phyloP scores from a whole-genome alignment of 2,113 vertebrate species.

The Ophiodon elongatus region DNA sequence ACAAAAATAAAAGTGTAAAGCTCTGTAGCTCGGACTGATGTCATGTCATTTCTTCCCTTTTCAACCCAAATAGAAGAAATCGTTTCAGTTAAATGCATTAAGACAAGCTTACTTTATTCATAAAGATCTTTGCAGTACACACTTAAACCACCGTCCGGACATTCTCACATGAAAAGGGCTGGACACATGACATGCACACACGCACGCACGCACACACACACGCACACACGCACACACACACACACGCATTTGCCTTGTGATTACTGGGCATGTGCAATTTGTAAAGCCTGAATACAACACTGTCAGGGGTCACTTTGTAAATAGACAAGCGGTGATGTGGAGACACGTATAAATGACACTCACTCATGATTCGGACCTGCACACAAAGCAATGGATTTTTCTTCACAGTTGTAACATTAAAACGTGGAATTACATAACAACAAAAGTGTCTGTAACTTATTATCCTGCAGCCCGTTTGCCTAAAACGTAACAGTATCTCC shows the following conservation, averaged over 20 bases:
- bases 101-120: constrained; percentile 79
- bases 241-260: constrained; percentile 50
- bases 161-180: constrained; percentile 57
- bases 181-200: constrained; percentile 47
- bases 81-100: constrained; percentile 39
- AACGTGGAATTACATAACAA: constrained; percentile 43
- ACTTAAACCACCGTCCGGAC: constrained; percentile 38
- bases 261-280: constrained; percentile 65
- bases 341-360: constrained; percentile 44
- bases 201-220: no score
- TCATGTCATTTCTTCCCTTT: not conserved
- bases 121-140: constrained; percentile 74
- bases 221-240: constrained; percentile 39
- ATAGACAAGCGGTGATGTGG: constrained; percentile 52
- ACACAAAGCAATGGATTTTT: constrained; percentile 42
- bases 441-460: constrained; percentile 39
- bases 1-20: constrained; percentile 76
- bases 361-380: constrained; percentile 47
- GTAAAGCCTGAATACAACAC: constrained; percentile 70
- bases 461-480: constrained; percentile 27
- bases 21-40: constrained; percentile 41
- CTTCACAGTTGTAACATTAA: constrained; percentile 47
- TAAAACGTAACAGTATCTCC: not conserved
- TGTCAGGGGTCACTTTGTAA: constrained; percentile 45
- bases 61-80: constrained; percentile 2